Evolutionary conservation across 1,140 invertebrate genomes (phyloP).

Genomic region (Plutomurus gul): DNA sequence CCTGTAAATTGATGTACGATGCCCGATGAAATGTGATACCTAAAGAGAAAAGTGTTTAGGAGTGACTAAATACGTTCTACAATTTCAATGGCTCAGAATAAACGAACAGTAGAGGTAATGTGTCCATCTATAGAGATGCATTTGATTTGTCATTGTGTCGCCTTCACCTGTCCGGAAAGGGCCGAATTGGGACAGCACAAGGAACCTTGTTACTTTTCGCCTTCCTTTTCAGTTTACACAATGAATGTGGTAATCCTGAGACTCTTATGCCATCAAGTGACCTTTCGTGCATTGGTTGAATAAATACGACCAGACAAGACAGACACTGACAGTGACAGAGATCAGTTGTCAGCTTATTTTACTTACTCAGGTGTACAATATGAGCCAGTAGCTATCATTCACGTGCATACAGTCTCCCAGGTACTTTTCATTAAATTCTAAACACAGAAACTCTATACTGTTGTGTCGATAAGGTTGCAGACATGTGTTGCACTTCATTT

Average conservation of each 20-base stretch:
- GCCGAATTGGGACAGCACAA: slow-evolving; percentile 25
- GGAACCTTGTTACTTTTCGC: slow-evolving; percentile 22
- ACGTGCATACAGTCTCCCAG: not conserved
- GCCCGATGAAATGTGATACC: not conserved
- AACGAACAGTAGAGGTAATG: slow-evolving; percentile 1
- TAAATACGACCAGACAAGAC: not conserved
- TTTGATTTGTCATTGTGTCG: slow-evolving; percentile 16
- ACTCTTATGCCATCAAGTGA: slow-evolving; percentile 5
- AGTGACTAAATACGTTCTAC: too few relatives aligned
- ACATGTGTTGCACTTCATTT: too few relatives aligned
- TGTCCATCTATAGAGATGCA: slow-evolving; percentile 17
- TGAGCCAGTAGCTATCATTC: too few relatives aligned
- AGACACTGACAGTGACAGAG: not conserved
- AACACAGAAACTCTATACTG: too few relatives aligned
- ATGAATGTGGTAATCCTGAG: not conserved
- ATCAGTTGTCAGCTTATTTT: not conserved
- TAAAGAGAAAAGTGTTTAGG: too few relatives aligned
- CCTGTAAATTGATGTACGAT: too few relatives aligned
- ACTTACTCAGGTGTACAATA: not conserved
- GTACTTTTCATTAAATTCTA: not conserved
- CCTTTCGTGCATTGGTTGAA: slow-evolving; percentile 17
- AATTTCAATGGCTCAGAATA: not conserved
- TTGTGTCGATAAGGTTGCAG: too few relatives aligned
- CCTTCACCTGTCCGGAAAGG: slow-evolving; percentile 19
- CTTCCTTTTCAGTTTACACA: slow-evolving; percentile 17